Conservation (phyloP, 2,113 vertebrate species). For the Parus major region DNA sequence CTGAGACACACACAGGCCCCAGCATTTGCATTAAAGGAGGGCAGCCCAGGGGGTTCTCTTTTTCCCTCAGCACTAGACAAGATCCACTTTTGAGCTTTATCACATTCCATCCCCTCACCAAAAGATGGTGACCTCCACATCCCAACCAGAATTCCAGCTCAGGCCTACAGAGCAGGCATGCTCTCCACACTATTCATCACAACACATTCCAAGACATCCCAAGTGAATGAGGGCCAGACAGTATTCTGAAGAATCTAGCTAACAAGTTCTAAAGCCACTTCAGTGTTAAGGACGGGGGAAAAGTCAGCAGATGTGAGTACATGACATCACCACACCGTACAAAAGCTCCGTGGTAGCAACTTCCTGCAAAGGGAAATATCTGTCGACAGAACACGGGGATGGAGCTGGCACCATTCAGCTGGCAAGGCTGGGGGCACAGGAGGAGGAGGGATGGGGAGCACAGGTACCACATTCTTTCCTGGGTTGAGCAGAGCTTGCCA, state of each 20-base stretch:
- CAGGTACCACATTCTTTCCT: rapidly evolving
- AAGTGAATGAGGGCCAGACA: not conserved
- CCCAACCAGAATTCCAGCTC: not conserved
- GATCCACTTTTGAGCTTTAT: not conserved
- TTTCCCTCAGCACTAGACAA: not conserved
- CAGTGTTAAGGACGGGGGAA: not conserved
- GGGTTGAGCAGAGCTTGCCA: not conserved
- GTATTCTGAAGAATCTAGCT: not conserved
- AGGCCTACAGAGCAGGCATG: not conserved
- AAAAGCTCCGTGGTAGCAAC: not conserved
- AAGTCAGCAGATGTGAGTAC: not conserved
- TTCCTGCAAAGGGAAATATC: not conserved
- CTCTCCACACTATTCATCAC: not conserved
- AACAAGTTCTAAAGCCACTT: not conserved
- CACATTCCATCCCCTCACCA: not conserved
- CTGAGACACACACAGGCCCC: not conserved
- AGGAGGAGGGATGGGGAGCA: not conserved
- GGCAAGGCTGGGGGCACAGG: not conserved
- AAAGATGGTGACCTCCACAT: not conserved
- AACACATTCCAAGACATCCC: not conserved
- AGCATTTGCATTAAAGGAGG: not conserved
- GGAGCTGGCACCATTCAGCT: not conserved
- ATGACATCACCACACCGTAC: rapidly evolving
- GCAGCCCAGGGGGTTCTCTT: not conserved
- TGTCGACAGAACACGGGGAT: rapidly evolving